A percentile compares a stretch with the other conserved stretches of the same genome.
phyloP scores from a whole-genome alignment of 2,888 invertebrate genomes.

The Drosophila leonis region DNA sequence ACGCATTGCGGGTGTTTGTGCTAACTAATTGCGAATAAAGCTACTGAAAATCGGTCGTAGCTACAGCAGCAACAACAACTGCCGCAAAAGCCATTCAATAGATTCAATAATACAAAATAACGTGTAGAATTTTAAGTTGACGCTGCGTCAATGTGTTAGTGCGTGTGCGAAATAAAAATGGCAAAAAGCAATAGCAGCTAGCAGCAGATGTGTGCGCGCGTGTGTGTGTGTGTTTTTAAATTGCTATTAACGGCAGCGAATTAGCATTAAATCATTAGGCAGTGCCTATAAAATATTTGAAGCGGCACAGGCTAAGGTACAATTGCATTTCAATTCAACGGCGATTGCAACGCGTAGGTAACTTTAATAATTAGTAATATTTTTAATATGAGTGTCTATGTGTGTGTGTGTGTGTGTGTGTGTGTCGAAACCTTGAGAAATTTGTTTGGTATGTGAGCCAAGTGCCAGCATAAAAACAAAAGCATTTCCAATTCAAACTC shows the following conservation, averaged over 20 bases:
- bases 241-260: constrained; percentile 41
- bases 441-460: constrained; percentile 46
- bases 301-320: constrained; percentile 39
- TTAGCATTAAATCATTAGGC: constrained; percentile 56
- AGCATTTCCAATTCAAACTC: constrained; percentile 64
- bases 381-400: constrained; percentile 9
- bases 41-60: constrained; percentile 37
- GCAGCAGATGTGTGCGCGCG: constrained; percentile 35
- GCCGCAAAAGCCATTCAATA: constrained; percentile 33
- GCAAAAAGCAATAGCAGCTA: constrained; percentile 35
- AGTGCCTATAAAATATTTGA: constrained; percentile 48
- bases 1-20: constrained; percentile 52
- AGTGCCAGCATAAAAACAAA: constrained; percentile 58
- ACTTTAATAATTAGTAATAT: constrained; percentile 55
- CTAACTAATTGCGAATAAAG: constrained; percentile 55
- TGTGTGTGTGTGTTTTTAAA: constrained; percentile 1
- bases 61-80: constrained; percentile 21
- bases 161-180: constrained; percentile 46
- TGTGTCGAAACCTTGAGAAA: constrained; percentile 63
- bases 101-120: constrained; percentile 41
- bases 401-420: constrained; percentile 9
- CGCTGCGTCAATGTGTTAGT: constrained; percentile 18
- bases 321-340: constrained; percentile 43
- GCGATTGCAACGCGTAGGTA: constrained; percentile 63
- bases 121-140: constrained; percentile 46